Evolutionary conservation across 1,140 invertebrate genomes (phyloP).

Genomic region (Drosophila parvula): DNA sequence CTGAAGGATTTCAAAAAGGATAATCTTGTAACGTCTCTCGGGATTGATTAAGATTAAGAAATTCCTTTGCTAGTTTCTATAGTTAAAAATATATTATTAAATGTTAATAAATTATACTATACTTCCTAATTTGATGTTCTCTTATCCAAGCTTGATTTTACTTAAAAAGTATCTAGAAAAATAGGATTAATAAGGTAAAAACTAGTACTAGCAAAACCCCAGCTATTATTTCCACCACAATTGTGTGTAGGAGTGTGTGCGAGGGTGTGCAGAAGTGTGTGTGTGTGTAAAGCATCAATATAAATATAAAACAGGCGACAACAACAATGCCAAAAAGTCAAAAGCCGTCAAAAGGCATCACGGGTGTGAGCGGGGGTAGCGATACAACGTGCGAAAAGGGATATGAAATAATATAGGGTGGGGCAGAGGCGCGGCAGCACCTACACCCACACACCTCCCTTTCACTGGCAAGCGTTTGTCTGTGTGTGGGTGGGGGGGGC

Average conservation of each 20-base stretch:
- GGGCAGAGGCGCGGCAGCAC: neutral
- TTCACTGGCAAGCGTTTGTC: too few relatives aligned
- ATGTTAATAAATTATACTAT: too few relatives aligned
- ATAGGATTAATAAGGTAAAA: too few relatives aligned
- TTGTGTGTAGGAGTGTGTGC: neutral
- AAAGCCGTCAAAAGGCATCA: slow-evolving; percentile 74
- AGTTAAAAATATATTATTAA: neutral
- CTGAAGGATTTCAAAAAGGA: too few relatives aligned
- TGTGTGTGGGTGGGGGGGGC: too few relatives aligned
- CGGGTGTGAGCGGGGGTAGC: slow-evolving; percentile 23
- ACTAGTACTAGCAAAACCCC: neutral
- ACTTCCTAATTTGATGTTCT: too few relatives aligned
- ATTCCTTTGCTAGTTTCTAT: too few relatives aligned
- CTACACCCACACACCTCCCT: slow-evolving; percentile 13
- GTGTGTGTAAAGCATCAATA: slow-evolving; percentile 50
- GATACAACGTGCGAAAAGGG: slow-evolving; percentile 5
- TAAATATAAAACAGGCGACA: slow-evolving; percentile 60
- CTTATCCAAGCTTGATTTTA: too few relatives aligned
- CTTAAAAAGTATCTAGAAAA: too few relatives aligned
- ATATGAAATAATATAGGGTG: neutral
- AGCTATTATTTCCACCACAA: slow-evolving; percentile 17
- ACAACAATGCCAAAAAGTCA: slow-evolving; percentile 62
- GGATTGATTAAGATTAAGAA: too few relatives aligned
- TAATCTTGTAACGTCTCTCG: neutral
- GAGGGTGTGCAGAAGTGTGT: neutral